These are phyloP conservation scores for Eumerus sabulonum DNA, from an alignment of 2,888 invertebrate genomes.

Conservation along the genomic window DNA sequence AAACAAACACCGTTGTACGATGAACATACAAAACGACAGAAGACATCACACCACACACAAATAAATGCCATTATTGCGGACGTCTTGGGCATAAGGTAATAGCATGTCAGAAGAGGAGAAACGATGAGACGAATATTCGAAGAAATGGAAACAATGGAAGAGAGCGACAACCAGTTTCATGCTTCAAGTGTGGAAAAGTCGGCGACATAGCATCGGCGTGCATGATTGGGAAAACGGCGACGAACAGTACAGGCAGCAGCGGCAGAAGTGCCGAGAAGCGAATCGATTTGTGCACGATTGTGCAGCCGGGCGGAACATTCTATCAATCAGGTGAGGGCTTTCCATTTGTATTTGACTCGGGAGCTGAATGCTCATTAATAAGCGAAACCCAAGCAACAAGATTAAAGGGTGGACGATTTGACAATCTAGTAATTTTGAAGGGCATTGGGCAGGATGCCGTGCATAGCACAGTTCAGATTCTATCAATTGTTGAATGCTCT, in stretches of 20 bases:
- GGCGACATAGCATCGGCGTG: slow-evolving; percentile 29
- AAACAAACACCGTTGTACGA: slow-evolving; percentile 2
- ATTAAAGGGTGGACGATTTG: slow-evolving; percentile 21
- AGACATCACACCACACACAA: slow-evolving; percentile 32
- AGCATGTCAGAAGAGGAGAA: slow-evolving; percentile 20
- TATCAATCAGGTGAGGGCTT: not conserved
- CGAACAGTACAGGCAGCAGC: no score
- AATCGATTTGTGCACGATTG: slow-evolving; percentile 54
- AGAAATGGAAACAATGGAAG: not conserved
- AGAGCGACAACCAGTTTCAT: slow-evolving; percentile 29
- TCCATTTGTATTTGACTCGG: slow-evolving; percentile 5
- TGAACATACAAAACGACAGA: slow-evolving; percentile 7
- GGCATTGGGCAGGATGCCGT: slow-evolving; percentile 43
- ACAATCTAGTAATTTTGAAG: slow-evolving; percentile 42
- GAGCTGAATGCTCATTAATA: slow-evolving; percentile 25
- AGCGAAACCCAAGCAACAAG: slow-evolving; percentile 26
- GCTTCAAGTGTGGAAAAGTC: slow-evolving; percentile 32
- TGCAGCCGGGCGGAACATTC: slow-evolving; percentile 36
- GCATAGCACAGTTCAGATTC: slow-evolving; percentile 7
- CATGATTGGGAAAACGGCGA: slow-evolving; percentile 12
- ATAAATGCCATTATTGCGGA: slow-evolving; percentile 57
- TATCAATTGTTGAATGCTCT: not conserved
- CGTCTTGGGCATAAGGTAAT: slow-evolving; percentile 47
- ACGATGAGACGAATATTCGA: slow-evolving; percentile 9
- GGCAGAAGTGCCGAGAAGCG: slow-evolving; percentile 26